These are phyloP conservation scores for Pseudochaenichthys georgianus DNA, from an alignment of 2,797 vertebrate genomes.

Conservation along the genomic window DNA sequence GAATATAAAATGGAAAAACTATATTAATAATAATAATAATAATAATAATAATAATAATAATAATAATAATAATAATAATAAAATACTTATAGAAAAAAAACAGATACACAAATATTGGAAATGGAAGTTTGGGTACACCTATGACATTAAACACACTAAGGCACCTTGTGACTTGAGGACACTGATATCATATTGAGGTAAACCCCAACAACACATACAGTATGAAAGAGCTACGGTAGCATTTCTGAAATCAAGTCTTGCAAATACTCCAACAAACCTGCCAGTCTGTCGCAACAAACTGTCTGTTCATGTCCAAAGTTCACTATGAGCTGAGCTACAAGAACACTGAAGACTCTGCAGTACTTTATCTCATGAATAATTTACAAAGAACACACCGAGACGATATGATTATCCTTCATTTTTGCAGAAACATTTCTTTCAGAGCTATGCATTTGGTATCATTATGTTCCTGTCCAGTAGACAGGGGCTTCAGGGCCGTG, in stretches of 20 bases:
- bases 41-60: constrained; percentile 12
- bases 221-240: constrained; percentile 42
- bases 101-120: constrained; percentile 32
- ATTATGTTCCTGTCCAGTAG: constrained; percentile 39
- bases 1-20: constrained; percentile 51
- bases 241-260: constrained; percentile 41
- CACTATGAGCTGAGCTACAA: constrained; percentile 30
- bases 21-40: constrained; percentile 25
- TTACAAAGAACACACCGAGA: constrained; percentile 58
- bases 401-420: constrained; percentile 30
- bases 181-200: constrained; percentile 68
- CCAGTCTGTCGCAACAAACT: constrained; percentile 32
- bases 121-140: constrained; percentile 62
- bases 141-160: constrained; percentile 74
- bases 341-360: constrained; percentile 30
- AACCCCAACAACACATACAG: constrained; percentile 48
- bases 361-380: constrained; percentile 67
- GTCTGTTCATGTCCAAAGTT: constrained; percentile 26
- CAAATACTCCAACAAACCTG: constrained; percentile 51
- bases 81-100: constrained; percentile 32
- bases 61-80: neutral
- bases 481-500: neutral
- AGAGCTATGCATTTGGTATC: constrained; percentile 39
- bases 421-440: constrained; percentile 36
- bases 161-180: constrained; percentile 78